Evolutionary conservation across 2,888 invertebrate genomes (phyloP), one percentile per base, ranked within the genome.

Genomic region (Lepidonotus clava): DNA sequence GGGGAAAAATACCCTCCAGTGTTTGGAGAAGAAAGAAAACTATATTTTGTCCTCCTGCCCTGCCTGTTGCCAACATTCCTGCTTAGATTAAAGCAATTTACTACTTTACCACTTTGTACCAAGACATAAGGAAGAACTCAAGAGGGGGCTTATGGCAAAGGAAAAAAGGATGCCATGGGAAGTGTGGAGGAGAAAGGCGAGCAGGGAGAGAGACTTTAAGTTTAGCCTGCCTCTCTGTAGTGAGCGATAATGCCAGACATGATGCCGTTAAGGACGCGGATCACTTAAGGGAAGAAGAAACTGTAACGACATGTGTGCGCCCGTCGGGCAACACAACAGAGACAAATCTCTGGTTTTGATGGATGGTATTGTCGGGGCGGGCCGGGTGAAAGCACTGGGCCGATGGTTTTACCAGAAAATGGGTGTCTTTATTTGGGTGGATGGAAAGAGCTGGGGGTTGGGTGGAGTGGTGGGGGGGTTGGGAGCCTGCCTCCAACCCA

Each of bases 21-120:
- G 61, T n/a, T n/a, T n/a, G n/a, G 28, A 61, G 61, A 61, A 71
- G 71, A 71, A 71, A 71, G n/a, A n/a, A n/a, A n/a, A n/a, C n/a
- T 71, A 36, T 71, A 34, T 71, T 71, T 71, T n/a, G n/a, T n/a
- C n/a, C n/a, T n/a, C n/a, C n/a, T n/a, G n/a, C n/a, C n/a, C n/a
- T n/a, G n/a, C n/a, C n/a, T n/a, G n/a, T n/a, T n/a, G n/a, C n/a
- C n/a, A n/a, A n/a, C n/a, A 71, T 71, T 71, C 34, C 71, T 71
- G 38, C 71, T 36, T 36, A 38, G 71, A 38, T 71, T 38, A 71
- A 71, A 71, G 36, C 38, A 71, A 66, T 71, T 71, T 71, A 34
- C 36, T n/a, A 71, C 71, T 36, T 56, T 71, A 71, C 34, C 21
- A 18, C 46, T 18, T 11, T 11, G 8, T 8, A 8, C 8, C 46